Evolutionary conservation across 2,113 vertebrate species (phyloP), one percentile per base, ranked within the genome.

Genomic region (Solea solea): DNA sequence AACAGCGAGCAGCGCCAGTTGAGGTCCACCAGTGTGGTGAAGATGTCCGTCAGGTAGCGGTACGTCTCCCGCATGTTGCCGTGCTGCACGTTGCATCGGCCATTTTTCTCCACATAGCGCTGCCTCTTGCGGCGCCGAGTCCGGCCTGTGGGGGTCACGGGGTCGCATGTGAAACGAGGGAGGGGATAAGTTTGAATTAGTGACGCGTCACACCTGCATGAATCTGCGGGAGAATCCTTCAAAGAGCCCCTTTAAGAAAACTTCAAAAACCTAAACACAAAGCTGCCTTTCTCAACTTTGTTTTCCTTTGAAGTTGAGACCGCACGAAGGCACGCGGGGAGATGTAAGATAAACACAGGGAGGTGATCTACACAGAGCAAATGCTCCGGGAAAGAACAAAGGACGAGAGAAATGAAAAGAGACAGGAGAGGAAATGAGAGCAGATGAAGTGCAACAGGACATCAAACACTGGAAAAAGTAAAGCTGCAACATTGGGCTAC

Each of bases 11-110:
- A 95, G 80, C 97, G 95, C 97, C 97, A 99, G 90, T 96, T 95
- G 78, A 99, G 96, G 92, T 99, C 97, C 88, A 97, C 97, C 69
- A 99, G 88, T 0, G 97, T 99, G 91, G 97, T 99, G 94, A 98
- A 99, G 92, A 99, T 95, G 93, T 99, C 97, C 0, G 96, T 98
- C 89, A 99, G 93, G 93, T 98, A 98, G 74, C 97, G 97, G 90
- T 97, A 97, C 0, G 96, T 97, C 91, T 99, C 95, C 3, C 95
- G 88, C 92, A 97, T 96, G 86, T 98, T 97, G 6, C 97, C 97
- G 41, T 98, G 97, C 78, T 96, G 95, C 14, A 98, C 97, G 14
- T 99, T 99, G 86, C 97, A 99, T 46, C 95, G 93, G 0, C 97
- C 97, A 34, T 98, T 96, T 89, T 99, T 99, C 91, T 98, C 96